These are phyloP conservation scores for Corbicula japonica DNA, from an alignment of 2,888 invertebrate species.

Conservation along the genomic window DNA sequence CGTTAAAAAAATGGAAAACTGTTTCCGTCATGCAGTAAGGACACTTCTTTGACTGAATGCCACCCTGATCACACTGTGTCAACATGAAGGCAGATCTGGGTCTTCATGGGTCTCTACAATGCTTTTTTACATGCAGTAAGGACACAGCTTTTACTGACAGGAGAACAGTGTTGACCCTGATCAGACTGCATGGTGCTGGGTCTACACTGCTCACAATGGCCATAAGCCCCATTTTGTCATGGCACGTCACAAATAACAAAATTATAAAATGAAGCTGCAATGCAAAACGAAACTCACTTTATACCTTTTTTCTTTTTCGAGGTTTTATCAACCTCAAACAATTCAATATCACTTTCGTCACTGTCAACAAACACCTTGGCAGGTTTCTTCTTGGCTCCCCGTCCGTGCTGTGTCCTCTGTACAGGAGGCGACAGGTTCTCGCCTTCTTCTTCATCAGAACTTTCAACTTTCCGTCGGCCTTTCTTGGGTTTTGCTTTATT, in stretches of 20 bases:
- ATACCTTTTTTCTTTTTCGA: conserved; percentile 70
- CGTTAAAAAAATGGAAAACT: no score
- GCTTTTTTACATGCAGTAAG: neutral
- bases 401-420: conserved; percentile 52
- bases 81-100: no score
- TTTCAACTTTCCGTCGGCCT: conserved; percentile 62
- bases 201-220: neutral
- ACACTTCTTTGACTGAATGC: no score
- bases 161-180: neutral
- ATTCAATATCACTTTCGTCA: conserved; percentile 80
- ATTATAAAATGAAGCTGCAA: neutral
- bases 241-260: no score
- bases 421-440: conserved; percentile 54
- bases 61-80: no score
- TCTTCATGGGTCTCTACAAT: no score
- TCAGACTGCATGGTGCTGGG: neutral
- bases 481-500: conserved; percentile 38
- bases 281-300: conserved; percentile 8
- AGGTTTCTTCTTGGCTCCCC: conserved; percentile 68
- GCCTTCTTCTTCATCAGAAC: conserved; percentile 64
- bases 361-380: conserved; percentile 77
- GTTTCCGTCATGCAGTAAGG: no score
- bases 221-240: no score
- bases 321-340: conserved; percentile 78
- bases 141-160: neutral